Conservation (phyloP, 2,888 invertebrate genomes). For the Frankliniella intonsa region DNA sequence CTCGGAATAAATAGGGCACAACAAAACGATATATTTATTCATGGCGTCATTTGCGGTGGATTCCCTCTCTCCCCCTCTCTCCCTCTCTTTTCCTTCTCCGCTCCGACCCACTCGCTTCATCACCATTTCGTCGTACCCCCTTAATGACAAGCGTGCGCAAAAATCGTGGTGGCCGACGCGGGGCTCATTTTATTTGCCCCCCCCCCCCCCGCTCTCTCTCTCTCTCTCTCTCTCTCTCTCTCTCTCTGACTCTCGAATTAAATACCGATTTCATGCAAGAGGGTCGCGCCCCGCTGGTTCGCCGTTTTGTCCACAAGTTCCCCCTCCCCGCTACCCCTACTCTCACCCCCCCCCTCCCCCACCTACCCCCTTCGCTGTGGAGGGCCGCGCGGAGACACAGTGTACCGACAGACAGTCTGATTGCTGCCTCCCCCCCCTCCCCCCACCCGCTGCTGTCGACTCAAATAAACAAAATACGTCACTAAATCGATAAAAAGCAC, state of each 20-base stretch:
- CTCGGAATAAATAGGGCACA: not conserved
- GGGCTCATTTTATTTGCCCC: no score
- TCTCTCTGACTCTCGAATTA: no score
- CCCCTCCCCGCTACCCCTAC: no score
- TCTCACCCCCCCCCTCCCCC: no score
- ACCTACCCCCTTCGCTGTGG: not conserved
- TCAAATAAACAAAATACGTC: slow-evolving; percentile 27
- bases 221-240: no score
- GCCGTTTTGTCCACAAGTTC: no score
- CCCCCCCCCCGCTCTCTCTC: no score
- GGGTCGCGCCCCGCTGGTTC: no score
- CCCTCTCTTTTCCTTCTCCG: not conserved
- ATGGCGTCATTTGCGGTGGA: slow-evolving; percentile 16
- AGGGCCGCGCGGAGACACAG: not conserved
- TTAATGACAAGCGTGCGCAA: slow-evolving; percentile 10
- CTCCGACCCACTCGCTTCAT: not conserved
- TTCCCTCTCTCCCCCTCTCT: not conserved
- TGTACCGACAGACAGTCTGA: not conserved
- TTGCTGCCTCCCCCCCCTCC: not conserved
- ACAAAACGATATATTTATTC: slow-evolving; percentile 27
- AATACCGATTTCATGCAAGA: no score
- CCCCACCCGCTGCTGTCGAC: not conserved
- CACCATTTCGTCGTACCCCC: not conserved
- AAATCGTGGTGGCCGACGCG: not conserved
- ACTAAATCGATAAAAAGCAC: slow-evolving; percentile 17